A percentile compares a stretch with the other conserved stretches of the same genome.
Conservation (phyloP, 2,888 invertebrate genomes). For the Synergus umbraculus region DNA sequence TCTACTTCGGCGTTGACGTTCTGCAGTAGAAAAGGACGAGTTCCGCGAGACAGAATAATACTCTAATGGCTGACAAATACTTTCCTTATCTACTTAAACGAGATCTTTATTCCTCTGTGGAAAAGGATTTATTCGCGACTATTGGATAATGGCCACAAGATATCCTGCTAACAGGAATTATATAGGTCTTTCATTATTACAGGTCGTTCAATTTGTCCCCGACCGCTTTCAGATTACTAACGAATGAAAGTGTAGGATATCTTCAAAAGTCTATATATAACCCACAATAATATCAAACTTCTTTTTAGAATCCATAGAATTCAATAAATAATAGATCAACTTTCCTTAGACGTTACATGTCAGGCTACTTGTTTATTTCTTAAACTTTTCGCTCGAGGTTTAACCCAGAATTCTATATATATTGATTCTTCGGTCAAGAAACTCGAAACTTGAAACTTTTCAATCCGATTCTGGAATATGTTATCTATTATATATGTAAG, state of each 20-base stretch:
- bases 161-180: background rate
- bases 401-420: background rate
- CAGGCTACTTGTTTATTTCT: background rate
- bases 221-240: background rate
- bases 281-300: background rate
- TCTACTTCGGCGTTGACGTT: background rate
- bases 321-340: background rate
- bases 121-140: background rate
- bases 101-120: background rate
- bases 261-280: background rate
- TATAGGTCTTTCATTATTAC: background rate
- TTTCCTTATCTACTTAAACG: background rate
- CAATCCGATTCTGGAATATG: background rate
- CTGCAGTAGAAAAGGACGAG: background rate
- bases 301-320: background rate
- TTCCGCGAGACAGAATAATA: background rate
- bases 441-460: background rate
- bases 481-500: background rate
- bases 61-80: background rate
- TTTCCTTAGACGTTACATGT: background rate
- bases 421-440: background rate
- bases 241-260: background rate
- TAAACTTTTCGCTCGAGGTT: background rate
- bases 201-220: constrained; percentile 1
- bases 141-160: background rate